Base-by-base conservation (phyloP, 2,888 invertebrate species). In the Perdita meconis region DNA sequence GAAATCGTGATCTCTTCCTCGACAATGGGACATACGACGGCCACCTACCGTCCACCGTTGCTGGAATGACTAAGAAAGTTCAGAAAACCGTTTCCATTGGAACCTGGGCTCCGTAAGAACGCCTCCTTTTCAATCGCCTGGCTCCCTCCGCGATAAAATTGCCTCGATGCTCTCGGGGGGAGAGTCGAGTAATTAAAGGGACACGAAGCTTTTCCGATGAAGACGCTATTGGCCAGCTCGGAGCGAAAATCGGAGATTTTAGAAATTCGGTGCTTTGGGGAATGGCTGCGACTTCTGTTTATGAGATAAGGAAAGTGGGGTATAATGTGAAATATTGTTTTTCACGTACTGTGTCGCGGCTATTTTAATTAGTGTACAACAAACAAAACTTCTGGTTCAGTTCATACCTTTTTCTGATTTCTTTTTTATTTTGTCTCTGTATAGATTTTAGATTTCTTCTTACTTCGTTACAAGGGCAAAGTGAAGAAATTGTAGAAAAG, bases 1-100 rank as follows among this genome's bases (percentile, higher is more conserved):
- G 85, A 85, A 78, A 85, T 85, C 85, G 85, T 85, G 85, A 85
- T 83, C 80, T 69, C 67, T 69, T 76, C 75, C 50, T 78, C 80
- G 85, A 83, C 83, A 81, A 81, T 83, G 72, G 74, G 67, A 83
- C 85, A 68, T 81, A 82, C 81, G 74, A 57, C 73, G 83, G 83
- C 83, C 85, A 81, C 81, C 84, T 85, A 81, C 68, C 61, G 72
- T 70, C 71, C 68, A 50, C 36, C 51, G 59, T 30, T 61, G 22
- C 36, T 3, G 57, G 66, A 78, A 78, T 47, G 53, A 69, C 59
- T 55, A 36, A 70, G 84, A 73, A 75, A 77, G 78, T 79, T 72
- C 51, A 66, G 78, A 73, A 85, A 84, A 80, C 76, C 65, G 68
- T 79, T 80, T 55, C 76, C 70, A 63, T 64, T 69, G 67, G 36